Evolutionary conservation across 2,113 vertebrate species (phyloP), one percentile per base, ranked within the genome.

Genomic region (Enhydra lutris): DNA sequence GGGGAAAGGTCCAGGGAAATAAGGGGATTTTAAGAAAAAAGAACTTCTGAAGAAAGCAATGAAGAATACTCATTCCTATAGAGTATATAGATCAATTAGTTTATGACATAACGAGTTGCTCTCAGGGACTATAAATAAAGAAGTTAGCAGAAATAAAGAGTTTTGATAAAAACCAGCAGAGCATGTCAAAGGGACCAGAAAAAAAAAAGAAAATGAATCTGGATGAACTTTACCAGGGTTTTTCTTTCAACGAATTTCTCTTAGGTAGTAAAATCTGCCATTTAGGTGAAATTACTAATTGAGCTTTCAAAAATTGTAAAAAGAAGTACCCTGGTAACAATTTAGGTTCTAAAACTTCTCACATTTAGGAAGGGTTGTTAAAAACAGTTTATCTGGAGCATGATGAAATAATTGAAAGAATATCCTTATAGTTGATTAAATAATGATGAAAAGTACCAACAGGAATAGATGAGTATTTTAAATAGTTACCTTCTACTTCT

Each of bases 401-500:
- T 65, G 36, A 89, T 14, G 13, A 93, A 87, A 94, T 78, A 52
- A 94, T 11, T 81, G 10, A 47, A 89, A 86, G 39, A 90, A 91
- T 85, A 55, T 55, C 92, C 1, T 82, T 97, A 81, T 61, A 94
- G 55, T 74, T 92, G 65, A 36, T 96, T 88, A 94, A 97, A 65
- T 86, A 74, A 93, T 17, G 36, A 91, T 63, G 26, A 65, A 78
- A 96, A 89, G 29, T 36, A 86, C 36, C 34, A 89, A 24, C 26
- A 80, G 69, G 26, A 96, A 94, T 18, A 55, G 7, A 6, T 63
- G 9, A 55, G 20, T 26, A 90, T 74, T 97, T 92, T n/a, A 87
- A 96, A 98, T 34, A 96, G 91, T 97, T 97, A 99, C 98, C 98
- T 98, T 98, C 98, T 76, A 93, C 65, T 97, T 99, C 99, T 81